phyloP scores from a whole-genome alignment of 2,888 invertebrate genomes.

The Amiota minor region DNA sequence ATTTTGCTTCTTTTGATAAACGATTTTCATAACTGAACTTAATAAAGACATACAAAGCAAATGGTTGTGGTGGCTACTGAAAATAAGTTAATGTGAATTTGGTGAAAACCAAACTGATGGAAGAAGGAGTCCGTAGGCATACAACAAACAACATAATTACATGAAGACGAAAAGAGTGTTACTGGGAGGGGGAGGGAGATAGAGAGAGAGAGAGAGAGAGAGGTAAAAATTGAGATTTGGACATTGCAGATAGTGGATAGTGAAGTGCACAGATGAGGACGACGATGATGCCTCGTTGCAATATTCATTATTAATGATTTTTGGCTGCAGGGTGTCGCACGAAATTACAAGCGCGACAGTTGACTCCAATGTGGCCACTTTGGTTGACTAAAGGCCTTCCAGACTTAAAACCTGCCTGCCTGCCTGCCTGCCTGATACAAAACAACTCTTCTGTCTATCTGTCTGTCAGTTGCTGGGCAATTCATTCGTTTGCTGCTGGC shows the following conservation, averaged over 20 bases:
- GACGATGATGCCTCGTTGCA: background rate
- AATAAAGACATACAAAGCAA: slow-evolving; percentile 3
- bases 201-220: background rate
- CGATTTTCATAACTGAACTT: slow-evolving; percentile 10
- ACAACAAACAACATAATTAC: slow-evolving; percentile 28
- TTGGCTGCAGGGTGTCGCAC: slow-evolving; percentile 32
- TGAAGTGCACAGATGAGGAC: too few relatives aligned
- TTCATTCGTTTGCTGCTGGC: too few relatives aligned
- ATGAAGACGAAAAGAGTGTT: background rate
- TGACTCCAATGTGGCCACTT: slow-evolving; percentile 1
- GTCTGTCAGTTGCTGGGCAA: background rate
- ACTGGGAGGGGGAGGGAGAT: background rate
- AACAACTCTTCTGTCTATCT: background rate
- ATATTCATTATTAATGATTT: slow-evolving; percentile 31
- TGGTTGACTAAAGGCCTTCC: too few relatives aligned
- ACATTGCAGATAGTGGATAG: too few relatives aligned
- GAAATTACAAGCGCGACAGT: slow-evolving; percentile 31
- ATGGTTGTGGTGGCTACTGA: slow-evolving; percentile 8
- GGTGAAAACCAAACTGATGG: background rate
- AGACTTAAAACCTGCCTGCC: too few relatives aligned
- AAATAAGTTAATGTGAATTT: slow-evolving; percentile 1
- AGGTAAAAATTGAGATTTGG: too few relatives aligned
- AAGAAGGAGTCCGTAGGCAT: slow-evolving; percentile 9
- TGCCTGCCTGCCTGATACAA: background rate
- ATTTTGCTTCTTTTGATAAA: slow-evolving; percentile 4